These are phyloP conservation scores for Siphamia tubifer DNA, from an alignment of 2,113 vertebrate species.

Conservation along the genomic window DNA sequence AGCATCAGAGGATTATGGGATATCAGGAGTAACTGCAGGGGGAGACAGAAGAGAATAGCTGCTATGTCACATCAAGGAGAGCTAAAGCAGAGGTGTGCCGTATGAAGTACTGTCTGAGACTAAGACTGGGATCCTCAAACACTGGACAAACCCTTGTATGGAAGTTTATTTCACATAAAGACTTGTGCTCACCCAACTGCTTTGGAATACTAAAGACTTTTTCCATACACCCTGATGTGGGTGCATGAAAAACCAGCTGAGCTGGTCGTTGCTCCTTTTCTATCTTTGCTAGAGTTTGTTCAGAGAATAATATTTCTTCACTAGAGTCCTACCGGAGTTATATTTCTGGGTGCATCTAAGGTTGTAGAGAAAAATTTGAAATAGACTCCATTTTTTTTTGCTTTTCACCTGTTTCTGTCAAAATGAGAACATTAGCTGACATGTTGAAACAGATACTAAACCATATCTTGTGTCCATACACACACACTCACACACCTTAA, in stretches of 20 bases:
- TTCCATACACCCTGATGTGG: constrained; percentile 83
- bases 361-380: constrained; percentile 62
- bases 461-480: constrained; percentile 20
- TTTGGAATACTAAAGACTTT: constrained; percentile 90
- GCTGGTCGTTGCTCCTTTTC: constrained; percentile 91
- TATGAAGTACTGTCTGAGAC: background rate
- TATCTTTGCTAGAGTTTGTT: constrained; percentile 95
- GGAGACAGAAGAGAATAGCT: constrained; percentile 26
- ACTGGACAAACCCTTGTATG: constrained; percentile 17
- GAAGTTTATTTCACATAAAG: constrained; percentile 47
- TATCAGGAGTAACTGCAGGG: background rate
- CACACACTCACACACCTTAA: constrained; percentile 28
- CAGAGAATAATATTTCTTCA: constrained; percentile 88
- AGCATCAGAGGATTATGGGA: constrained; percentile 30
- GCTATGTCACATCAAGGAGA: constrained; percentile 30
- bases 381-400: constrained; percentile 54
- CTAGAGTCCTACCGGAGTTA: constrained; percentile 79
- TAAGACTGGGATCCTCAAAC: constrained; percentile 24
- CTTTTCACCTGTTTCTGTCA: constrained; percentile 75
- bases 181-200: constrained; percentile 78
- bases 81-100: constrained; percentile 4
- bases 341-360: constrained; percentile 80
- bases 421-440: constrained; percentile 57
- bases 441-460: constrained; percentile 30
- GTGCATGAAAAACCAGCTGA: constrained; percentile 89